These are phyloP conservation scores for Henicopernis longicauda DNA, from an alignment of 2,113 vertebrate species.

Conservation along the genomic window DNA sequence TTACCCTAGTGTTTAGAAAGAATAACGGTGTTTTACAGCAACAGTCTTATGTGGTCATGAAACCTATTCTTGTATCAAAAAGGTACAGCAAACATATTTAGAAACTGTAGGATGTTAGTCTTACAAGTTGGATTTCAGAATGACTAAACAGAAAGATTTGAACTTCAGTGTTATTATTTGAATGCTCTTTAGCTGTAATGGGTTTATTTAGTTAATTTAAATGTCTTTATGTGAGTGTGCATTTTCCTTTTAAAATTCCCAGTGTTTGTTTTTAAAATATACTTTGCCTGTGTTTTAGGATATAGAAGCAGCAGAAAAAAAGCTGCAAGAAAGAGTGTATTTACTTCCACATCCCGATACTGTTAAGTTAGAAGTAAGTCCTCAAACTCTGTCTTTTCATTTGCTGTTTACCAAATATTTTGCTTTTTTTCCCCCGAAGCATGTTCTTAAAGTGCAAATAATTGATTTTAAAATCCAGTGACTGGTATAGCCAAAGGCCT, in stretches of 20 bases:
- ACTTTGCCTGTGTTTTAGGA: conserved; percentile 73
- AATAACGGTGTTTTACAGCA: not conserved
- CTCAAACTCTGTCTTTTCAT: conserved; percentile 12
- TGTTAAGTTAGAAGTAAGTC: conserved; percentile 81
- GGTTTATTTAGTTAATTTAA: not conserved
- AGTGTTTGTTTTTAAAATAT: conserved; percentile 4
- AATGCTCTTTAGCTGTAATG: not conserved
- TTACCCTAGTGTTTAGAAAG: not conserved
- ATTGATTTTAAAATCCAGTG: conserved; percentile 68
- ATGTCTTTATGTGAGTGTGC: not conserved
- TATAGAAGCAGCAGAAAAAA: conserved; percentile 74
- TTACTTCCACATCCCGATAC: conserved; percentile 60
- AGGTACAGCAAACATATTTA: not conserved
- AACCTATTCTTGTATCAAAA: not conserved
- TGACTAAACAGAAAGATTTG: not conserved
- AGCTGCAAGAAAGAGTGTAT: conserved; percentile 60
- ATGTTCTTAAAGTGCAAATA: conserved; percentile 64
- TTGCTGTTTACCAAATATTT: conserved; percentile 53
- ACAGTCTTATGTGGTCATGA: not conserved
- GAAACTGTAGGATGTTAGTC: not conserved
- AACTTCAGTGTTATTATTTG: not conserved
- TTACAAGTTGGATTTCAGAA: not conserved
- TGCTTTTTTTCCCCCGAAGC: not conserved
- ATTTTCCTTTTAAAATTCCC: not conserved
- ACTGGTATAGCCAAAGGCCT: conserved; percentile 63